Evolutionary conservation across 2,888 invertebrate species (phyloP).

Genomic region (Perizoma affinitatum): DNA sequence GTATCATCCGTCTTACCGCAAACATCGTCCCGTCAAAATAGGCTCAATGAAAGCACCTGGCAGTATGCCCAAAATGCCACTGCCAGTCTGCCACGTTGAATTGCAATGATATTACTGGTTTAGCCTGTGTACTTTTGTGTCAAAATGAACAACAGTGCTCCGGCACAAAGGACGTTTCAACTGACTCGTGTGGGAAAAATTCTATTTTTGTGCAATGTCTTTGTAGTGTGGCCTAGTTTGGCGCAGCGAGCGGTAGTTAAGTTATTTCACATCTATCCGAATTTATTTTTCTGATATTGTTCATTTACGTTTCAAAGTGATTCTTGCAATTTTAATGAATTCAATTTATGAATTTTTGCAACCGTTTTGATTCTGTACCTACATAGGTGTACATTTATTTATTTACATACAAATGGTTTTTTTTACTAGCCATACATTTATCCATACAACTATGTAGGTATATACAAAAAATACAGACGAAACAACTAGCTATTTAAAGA

Average conservation of each 20-base stretch:
- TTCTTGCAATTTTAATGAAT: no score
- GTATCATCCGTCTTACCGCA: slow-evolving; percentile 6
- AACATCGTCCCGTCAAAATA: slow-evolving; percentile 11
- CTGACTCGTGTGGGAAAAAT: slow-evolving; percentile 47
- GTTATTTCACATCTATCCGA: not conserved
- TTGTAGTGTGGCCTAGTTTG: slow-evolving; percentile 36
- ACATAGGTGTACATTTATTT: no score
- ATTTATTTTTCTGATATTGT: not conserved
- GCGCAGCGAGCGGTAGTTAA: not conserved
- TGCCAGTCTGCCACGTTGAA: slow-evolving; percentile 3
- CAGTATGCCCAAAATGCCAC: slow-evolving; percentile 4
- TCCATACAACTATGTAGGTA: no score
- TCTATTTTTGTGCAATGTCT: slow-evolving; percentile 54
- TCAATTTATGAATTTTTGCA: no score
- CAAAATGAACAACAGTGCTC: slow-evolving; percentile 45
- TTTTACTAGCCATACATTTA: no score
- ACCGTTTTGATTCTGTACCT: no score
- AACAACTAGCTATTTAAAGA: no score
- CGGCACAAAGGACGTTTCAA: slow-evolving; percentile 46
- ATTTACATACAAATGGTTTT: no score
- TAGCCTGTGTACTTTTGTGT: slow-evolving; percentile 27
- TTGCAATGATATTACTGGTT: slow-evolving; percentile 17
- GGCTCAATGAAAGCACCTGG: slow-evolving; percentile 14
- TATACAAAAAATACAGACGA: no score
- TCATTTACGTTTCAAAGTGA: no score